Evolutionary conservation across 2,113 vertebrate genomes (phyloP).

Genomic region (Epinephelus lanceolatus): DNA sequence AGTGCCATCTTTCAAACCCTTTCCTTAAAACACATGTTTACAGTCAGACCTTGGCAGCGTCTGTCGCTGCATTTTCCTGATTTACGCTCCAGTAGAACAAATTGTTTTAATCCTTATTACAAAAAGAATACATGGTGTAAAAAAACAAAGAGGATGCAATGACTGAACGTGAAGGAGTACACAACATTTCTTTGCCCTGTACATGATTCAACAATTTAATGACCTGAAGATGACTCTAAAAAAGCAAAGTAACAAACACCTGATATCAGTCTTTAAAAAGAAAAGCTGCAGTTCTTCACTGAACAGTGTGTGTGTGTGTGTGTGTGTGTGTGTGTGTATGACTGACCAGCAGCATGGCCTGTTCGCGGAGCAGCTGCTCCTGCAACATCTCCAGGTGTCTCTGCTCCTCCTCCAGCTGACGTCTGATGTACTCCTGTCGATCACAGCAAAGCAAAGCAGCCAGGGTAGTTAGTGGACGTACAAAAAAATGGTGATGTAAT

Average conservation of each 20-base stretch:
- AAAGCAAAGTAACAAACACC: neutral
- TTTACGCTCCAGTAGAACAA: neutral
- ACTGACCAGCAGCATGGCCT: conserved; percentile 97
- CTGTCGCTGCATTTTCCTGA: neutral
- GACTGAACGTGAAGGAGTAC: neutral
- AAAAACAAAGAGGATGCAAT: neutral
- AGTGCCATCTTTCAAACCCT: neutral
- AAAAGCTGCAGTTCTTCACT: neutral
- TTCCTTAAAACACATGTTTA: neutral
- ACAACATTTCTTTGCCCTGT: neutral
- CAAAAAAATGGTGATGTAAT: neutral
- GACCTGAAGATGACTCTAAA: neutral
- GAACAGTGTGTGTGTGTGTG: neutral
- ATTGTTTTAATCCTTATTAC: neutral
- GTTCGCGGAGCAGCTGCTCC: conserved; percentile 99
- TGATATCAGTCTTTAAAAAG: neutral
- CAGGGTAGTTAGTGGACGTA: neutral
- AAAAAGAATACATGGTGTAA: neutral
- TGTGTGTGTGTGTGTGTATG: neutral
- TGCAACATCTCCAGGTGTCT: conserved; percentile 98
- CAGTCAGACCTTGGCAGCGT: neutral
- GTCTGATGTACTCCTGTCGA: conserved; percentile 97
- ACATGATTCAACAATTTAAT: neutral
- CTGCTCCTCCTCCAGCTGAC: conserved; percentile 99
- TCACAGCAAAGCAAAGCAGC: conserved; percentile 46